Base-by-base conservation (phyloP, 2,113 vertebrate species). In the Gobio gobio region DNA sequence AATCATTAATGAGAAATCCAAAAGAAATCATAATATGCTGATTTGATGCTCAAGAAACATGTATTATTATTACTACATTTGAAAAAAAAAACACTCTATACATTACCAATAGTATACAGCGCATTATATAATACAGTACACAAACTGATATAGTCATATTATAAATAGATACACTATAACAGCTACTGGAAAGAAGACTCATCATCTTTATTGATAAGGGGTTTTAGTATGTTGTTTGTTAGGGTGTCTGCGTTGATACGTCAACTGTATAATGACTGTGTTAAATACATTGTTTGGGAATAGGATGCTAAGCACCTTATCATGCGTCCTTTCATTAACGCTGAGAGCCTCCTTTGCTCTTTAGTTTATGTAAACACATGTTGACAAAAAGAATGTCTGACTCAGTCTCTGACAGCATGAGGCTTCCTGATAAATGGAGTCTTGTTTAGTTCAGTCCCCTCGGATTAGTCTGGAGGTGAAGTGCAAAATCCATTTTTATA, bases 381-480 rank as follows among this genome's bases (percentile, higher is more conserved):
- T 78, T 78, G 76, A 78, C 78, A 79, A 79, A 68, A 49, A 68
- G 26, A 26, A 68, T 68, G 26, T 68, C 40, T 79, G 56, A 63
- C 36, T 83, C 47, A 24, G 47, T 70, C 9, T 72, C 63, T 82
- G 36, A 26, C 47, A 83, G 45, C 10, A 18, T 68, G 24, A 18
- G 26, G 58, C 51, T 58, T 83, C 26, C 7, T 22, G 24, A 79
- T 63, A 45, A 79, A 45, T 47, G 9, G 26, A 51, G 63, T 33
- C 79, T 82, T 51, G 78, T 66, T 81, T 72, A 83, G 13, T 72
- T 83, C 80, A 83, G 49, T 83, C 80, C 49, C 18, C 22, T 24
- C 12, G 0, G 45, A 68, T 47, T 59, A 43, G 20, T 78, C 22
- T 61, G 56, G 26, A 76, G 24, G 33, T 26, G 33, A 22, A 49